These are phyloP conservation scores for Chrysomela aeneicollis DNA, from an alignment of 2,888 invertebrate genomes.

Conservation along the genomic window DNA sequence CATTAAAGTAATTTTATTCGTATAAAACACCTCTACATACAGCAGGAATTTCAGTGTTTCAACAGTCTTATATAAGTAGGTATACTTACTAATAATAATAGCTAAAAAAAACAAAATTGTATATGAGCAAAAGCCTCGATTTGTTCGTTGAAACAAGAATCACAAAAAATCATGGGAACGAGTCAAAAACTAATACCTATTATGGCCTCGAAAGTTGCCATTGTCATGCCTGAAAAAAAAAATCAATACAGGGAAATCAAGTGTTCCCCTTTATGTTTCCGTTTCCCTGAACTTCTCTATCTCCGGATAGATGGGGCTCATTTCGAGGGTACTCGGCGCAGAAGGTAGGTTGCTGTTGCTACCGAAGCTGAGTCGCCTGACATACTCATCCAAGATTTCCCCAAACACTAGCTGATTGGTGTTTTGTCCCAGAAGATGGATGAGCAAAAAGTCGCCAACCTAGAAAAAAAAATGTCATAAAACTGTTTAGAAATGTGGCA, in stretches of 20 bases:
- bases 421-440: slow-evolving; percentile 87
- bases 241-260: no score
- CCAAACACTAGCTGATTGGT: slow-evolving; percentile 83
- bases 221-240: background rate
- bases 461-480: slow-evolving; percentile 55
- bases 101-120: slow-evolving; percentile 11
- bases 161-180: slow-evolving; percentile 3
- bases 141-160: slow-evolving; percentile 19
- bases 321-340: slow-evolving; percentile 86
- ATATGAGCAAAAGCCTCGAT: slow-evolving; percentile 25
- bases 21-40: slow-evolving; percentile 4
- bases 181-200: background rate
- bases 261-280: slow-evolving; percentile 75
- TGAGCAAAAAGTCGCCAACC: slow-evolving; percentile 87
- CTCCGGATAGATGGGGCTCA: slow-evolving; percentile 85
- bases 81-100: slow-evolving; percentile 17
- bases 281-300: slow-evolving; percentile 84
- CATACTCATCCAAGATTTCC: slow-evolving; percentile 82
- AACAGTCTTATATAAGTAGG: slow-evolving; percentile 30
- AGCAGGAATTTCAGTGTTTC: slow-evolving; percentile 5
- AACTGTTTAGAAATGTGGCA: slow-evolving; percentile 21
- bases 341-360: slow-evolving; percentile 79
- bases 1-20: background rate
- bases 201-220: background rate
- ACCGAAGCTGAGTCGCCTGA: slow-evolving; percentile 72